Conservation (phyloP, 2,113 vertebrate genomes). For the Myocastor coypus region DNA sequence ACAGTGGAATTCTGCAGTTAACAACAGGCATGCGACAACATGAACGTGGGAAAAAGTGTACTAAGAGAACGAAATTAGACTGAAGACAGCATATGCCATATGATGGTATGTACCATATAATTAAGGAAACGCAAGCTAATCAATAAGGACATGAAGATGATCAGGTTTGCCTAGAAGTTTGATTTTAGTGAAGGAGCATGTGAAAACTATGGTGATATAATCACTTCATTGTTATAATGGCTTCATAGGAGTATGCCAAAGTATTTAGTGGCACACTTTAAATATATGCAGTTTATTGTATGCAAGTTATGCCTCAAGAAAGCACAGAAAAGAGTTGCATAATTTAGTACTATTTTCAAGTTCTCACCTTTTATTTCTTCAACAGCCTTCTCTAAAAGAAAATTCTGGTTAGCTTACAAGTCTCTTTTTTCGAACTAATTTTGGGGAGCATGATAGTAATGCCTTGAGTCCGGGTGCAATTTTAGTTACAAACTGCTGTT, state of each 20-base stretch:
- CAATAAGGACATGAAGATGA: neutral
- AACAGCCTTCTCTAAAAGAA: neutral
- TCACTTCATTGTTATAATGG: neutral
- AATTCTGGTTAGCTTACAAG: neutral
- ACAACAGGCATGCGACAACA: neutral
- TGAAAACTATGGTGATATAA: neutral
- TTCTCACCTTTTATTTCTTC: conserved; percentile 18
- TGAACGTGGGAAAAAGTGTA: neutral
- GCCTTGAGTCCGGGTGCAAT: neutral
- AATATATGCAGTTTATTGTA: neutral
- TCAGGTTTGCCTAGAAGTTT: neutral
- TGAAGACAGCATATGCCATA: neutral
- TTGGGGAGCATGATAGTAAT: neutral
- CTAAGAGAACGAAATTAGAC: neutral
- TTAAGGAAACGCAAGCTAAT: neutral
- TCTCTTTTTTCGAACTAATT: neutral
- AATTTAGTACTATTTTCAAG: neutral
- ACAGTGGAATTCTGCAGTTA: neutral
- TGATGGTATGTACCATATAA: neutral
- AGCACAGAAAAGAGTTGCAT: neutral
- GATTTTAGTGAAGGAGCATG: neutral
- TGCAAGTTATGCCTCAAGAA: neutral
- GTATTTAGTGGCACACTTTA: neutral
- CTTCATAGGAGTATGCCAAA: neutral
- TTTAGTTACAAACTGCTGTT: neutral